Evolutionary conservation across 2,113 vertebrate species (phyloP), one percentile per base, ranked within the genome.

Genomic region (Phaetusa simplex): DNA sequence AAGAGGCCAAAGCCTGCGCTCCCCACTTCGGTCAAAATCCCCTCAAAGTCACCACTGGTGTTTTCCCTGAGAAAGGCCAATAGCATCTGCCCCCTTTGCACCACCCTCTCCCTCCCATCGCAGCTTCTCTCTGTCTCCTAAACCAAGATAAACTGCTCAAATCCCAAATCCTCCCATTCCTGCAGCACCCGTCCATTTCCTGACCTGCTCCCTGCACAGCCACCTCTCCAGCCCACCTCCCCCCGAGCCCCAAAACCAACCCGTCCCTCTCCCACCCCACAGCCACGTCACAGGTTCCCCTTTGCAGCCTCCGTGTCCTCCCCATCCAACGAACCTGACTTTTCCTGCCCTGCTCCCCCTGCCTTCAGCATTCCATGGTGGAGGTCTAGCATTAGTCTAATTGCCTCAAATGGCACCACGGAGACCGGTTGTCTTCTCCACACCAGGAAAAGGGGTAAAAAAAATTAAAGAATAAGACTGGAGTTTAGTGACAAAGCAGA

Each of bases 141-240:
- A 52, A 27, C 42, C 3, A 3, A 61, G 18, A 56, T 9, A 11
- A 8, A 40, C 4, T 8, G 18, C 52, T 58, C 76, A 32, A 45
- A 71, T 4, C 78, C 50, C 58, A 32, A 77, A 61, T 16, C 1
- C 17, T 36, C 30, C 52, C 26, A 6, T 32, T 71, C 61, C 49
- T 5, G 3, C 72, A 53, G 49, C 13, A 0, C 38, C 66, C 4
- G 0, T 4, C 18, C 8, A 0, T 21, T 18, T 49, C 74, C 73
- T 16, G 30, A 45, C 43, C 47, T 5, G 27, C 22, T 50, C 55
- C 71, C 55, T 5, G 12, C 36, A 27, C 0, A 0, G 14, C 15
- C 27, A 1, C 18, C 62, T 71, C 66, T 45, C 69, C 30, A 32
- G 22, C 62, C 62, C 45, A 24, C 10, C 55, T 50, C 15, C 19